These are phyloP conservation scores for Champsocephalus gunnari DNA, from an alignment of 2,797 vertebrate species.

Conservation along the genomic window DNA sequence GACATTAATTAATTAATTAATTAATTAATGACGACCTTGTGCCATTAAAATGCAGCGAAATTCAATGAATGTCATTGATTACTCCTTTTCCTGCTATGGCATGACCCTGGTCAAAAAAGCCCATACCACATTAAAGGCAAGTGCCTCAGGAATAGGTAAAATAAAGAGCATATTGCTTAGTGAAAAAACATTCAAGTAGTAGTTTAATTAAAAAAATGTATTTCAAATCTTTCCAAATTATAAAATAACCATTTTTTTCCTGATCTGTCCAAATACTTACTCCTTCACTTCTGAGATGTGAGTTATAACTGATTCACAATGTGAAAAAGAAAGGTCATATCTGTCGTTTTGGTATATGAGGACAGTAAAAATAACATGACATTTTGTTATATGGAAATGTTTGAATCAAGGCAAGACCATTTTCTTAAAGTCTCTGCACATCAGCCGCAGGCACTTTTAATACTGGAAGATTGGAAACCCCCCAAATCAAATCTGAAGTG, in stretches of 20 bases:
- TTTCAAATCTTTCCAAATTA: not conserved
- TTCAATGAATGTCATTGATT: constrained; percentile 14
- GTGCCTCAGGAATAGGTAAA: not conserved
- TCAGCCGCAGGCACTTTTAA: too few relatives aligned
- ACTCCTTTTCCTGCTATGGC: constrained; percentile 1
- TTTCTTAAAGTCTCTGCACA: too few relatives aligned
- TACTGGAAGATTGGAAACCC: too few relatives aligned
- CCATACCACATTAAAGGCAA: not conserved
- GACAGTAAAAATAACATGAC: not conserved
- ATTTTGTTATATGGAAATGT: not conserved
- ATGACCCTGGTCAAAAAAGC: not conserved
- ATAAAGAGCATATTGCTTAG: not conserved
- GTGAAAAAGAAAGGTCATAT: too few relatives aligned
- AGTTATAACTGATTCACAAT: too few relatives aligned
- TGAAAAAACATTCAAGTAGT: not conserved
- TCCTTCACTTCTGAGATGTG: not conserved
- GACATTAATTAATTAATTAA: not conserved
- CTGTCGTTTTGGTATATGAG: too few relatives aligned
- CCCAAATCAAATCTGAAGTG: too few relatives aligned
- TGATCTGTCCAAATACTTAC: not conserved
- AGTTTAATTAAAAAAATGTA: not conserved
- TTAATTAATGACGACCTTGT: not conserved
- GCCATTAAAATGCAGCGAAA: not conserved
- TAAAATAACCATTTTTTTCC: not conserved
- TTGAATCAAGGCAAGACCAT: too few relatives aligned